These are phyloP conservation scores for Leptopterna dolabrata DNA, from an alignment of 2,888 invertebrate genomes.

Conservation along the genomic window DNA sequence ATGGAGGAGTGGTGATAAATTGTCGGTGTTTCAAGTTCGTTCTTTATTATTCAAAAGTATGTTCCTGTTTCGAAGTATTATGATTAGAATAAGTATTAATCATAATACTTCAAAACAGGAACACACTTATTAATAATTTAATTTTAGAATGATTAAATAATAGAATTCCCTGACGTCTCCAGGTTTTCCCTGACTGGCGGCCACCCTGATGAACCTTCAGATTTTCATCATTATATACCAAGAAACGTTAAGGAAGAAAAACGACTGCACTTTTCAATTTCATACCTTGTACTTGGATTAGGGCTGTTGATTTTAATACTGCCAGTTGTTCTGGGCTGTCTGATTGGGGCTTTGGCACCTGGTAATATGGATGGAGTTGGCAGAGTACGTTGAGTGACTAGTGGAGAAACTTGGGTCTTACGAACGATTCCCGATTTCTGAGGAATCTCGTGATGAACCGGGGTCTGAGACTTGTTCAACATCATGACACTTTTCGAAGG, in stretches of 20 bases:
- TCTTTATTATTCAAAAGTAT: too few relatives aligned
- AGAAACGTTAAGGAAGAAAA: too few relatives aligned
- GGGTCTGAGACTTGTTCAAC: constrained; percentile 41
- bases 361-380: neutral
- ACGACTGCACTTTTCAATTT: neutral
- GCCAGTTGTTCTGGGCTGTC: constrained; percentile 6
- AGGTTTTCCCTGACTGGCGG: too few relatives aligned
- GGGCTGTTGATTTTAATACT: constrained; percentile 39
- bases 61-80: too few relatives aligned
- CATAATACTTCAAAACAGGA: too few relatives aligned
- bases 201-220: neutral
- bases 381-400: neutral
- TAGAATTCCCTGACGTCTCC: too few relatives aligned
- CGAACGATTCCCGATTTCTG: constrained; percentile 55
- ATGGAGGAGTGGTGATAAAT: too few relatives aligned
- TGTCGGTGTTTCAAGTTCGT: too few relatives aligned
- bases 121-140: too few relatives aligned
- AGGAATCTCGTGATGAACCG: neutral
- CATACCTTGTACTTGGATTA: constrained; percentile 54
- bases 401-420: constrained; percentile 16
- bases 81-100: too few relatives aligned
- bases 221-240: neutral
- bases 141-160: too few relatives aligned
- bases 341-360: neutral
- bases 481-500: constrained; percentile 33